These are phyloP conservation scores for Loriculus beryllinus DNA, from an alignment of 2,797 vertebrate genomes.

Conservation along the genomic window DNA sequence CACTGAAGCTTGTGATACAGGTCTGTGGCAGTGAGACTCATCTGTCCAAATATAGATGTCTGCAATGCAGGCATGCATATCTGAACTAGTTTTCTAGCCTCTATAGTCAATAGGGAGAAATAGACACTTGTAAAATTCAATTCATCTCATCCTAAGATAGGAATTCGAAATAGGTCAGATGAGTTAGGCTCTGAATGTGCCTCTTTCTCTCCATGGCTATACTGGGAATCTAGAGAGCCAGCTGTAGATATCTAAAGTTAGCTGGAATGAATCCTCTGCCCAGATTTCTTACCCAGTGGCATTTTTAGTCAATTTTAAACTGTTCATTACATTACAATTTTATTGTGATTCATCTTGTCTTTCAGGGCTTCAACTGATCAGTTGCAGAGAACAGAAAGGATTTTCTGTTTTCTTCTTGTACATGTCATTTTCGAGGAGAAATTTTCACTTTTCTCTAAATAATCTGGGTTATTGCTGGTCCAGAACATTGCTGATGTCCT, in stretches of 20 bases:
- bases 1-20: background rate
- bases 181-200: background rate
- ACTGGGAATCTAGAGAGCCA: background rate
- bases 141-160: background rate
- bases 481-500: background rate
- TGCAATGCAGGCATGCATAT: conserved; percentile 52
- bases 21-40: conserved; percentile 29
- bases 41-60: conserved; percentile 66
- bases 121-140: background rate
- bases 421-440: background rate
- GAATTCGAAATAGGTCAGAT: background rate
- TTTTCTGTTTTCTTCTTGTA: background rate
- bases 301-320: background rate
- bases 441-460: background rate
- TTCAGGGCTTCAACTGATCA: background rate
- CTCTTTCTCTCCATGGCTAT: background rate
- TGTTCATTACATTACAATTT: background rate
- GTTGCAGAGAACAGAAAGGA: background rate
- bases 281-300: background rate
- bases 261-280: background rate
- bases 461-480: background rate
- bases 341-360: background rate
- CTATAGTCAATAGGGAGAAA: conserved; percentile 13
- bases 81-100: conserved; percentile 35
- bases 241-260: background rate